Evolutionary conservation across 2,113 vertebrate genomes (phyloP).

Genomic region (Gracilinanus agilis): DNA sequence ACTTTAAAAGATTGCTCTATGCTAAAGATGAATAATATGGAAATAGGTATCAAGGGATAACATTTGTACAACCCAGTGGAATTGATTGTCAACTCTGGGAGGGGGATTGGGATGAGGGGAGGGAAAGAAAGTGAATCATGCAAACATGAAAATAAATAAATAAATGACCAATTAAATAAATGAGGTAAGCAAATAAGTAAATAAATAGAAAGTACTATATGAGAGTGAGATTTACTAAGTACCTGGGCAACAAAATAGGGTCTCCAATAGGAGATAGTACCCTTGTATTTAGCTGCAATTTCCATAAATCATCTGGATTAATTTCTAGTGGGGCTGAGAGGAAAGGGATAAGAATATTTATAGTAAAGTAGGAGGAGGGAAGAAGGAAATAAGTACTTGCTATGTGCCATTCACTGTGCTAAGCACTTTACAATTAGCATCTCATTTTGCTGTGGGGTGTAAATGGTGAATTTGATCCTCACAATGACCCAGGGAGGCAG

Average conservation of each 20-base stretch:
- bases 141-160: no score
- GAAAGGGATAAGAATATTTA: background rate
- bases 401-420: background rate
- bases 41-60: no score
- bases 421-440: background rate
- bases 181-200: background rate
- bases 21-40: no score
- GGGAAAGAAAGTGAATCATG: background rate
- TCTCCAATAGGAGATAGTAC: background rate
- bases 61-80: no score
- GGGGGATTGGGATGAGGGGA: no score
- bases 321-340: background rate
- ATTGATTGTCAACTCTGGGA: background rate
- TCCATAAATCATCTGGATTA: background rate
- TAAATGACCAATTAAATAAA: background rate
- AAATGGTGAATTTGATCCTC: no score
- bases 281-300: background rate
- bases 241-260: background rate
- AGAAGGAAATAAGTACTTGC: background rate
- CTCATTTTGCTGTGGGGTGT: no score
- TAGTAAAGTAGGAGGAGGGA: background rate
- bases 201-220: background rate
- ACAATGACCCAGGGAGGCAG: no score
- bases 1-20: no score
- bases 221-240: background rate